These are phyloP conservation scores for Pseudomyrmex concolor DNA, from an alignment of 1,140 invertebrate species.

Conservation along the genomic window DNA sequence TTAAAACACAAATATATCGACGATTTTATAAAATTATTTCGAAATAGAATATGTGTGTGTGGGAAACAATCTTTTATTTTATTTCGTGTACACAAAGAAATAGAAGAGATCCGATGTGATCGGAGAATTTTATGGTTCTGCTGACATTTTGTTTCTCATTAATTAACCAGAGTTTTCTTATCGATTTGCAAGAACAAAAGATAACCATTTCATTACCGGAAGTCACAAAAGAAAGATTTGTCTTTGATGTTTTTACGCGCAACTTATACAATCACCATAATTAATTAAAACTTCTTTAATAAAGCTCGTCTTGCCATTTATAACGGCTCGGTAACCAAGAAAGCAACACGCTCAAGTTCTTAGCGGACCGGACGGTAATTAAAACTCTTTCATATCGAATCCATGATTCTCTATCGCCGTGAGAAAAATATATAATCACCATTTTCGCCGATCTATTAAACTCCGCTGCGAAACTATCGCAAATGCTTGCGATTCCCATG, in stretches of 20 bases:
- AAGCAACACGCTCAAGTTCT: constrained; percentile 31
- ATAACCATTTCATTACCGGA: constrained; percentile 38
- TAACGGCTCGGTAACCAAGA: constrained; percentile 17
- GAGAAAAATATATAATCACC: constrained; percentile 34
- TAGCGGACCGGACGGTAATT: constrained; percentile 28
- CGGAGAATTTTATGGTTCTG: neutral
- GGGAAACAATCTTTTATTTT: neutral
- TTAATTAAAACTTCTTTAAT: constrained; percentile 59
- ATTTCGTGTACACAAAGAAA: neutral
- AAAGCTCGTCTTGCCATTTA: constrained; percentile 31
- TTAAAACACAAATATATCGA: neutral
- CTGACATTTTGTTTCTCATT: neutral
- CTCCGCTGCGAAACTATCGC: too few species aligned
- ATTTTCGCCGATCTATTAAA: neutral
- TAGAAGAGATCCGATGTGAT: neutral
- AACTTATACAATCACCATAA: constrained; percentile 31
- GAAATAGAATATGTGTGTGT: neutral
- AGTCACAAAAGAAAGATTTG: constrained; percentile 18
- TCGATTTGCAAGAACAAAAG: neutral
- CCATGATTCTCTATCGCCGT: constrained; percentile 7
- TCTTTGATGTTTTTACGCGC: neutral
- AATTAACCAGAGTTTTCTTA: neutral
- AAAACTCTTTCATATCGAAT: constrained; percentile 37
- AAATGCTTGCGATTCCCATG: too few species aligned
- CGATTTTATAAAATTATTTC: neutral